These are phyloP conservation scores for Cottus gobio DNA, from an alignment of 2,113 vertebrate species.

Conservation along the genomic window DNA sequence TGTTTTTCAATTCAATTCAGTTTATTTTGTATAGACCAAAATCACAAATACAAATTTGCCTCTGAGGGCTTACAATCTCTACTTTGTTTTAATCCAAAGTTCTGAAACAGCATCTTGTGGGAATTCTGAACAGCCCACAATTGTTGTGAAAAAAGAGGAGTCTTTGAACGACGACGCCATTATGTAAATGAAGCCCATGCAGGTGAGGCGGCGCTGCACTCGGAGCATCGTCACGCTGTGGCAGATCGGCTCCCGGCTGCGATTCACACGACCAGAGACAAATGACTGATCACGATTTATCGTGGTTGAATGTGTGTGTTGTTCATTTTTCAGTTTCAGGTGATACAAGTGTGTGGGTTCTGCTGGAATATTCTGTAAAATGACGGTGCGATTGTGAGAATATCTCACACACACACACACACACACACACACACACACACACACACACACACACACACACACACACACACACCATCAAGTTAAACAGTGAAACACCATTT, in stretches of 20 bases:
- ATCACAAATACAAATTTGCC: too few species aligned
- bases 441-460: neutral
- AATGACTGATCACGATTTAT: neutral
- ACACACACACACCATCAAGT: neutral
- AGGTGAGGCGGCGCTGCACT: constrained; percentile 18
- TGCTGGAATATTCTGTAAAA: neutral
- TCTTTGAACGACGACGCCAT: constrained; percentile 1
- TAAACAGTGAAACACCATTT: constrained; percentile 37
- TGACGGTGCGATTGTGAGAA: neutral
- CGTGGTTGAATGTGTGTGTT: constrained; percentile 8
- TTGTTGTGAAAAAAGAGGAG: neutral
- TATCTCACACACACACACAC: neutral
- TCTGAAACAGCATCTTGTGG: neutral
- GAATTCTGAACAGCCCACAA: constrained; percentile 3
- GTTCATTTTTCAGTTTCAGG: neutral
- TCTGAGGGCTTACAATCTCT: too few species aligned
- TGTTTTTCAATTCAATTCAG: too few species aligned
- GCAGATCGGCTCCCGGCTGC: constrained; percentile 26
- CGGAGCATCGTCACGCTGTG: constrained; percentile 13
- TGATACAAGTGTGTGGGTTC: neutral
- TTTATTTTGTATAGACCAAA: too few species aligned
- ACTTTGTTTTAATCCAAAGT: neutral
- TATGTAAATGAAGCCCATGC: constrained; percentile 29
- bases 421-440: neutral
- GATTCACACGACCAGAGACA: constrained; percentile 24